Evolutionary conservation across 2,797 vertebrate genomes (phyloP).

Genomic region (Pogonophryne albipinna): DNA sequence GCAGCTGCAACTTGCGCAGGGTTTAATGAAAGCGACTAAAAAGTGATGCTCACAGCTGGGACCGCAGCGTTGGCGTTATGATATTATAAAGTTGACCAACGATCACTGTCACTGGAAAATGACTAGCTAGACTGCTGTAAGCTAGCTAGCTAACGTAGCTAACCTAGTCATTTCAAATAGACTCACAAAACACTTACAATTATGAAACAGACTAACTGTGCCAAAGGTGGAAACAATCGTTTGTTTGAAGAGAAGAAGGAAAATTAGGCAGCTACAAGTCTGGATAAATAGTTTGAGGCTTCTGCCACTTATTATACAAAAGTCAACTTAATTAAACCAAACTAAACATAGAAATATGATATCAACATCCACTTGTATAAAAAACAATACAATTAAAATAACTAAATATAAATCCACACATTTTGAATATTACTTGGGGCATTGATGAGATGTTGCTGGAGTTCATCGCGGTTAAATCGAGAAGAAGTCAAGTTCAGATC

Average conservation of each 20-base stretch:
- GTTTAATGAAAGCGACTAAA: no score
- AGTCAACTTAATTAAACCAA: neutral
- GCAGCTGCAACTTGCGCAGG: no score
- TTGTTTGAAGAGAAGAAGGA: neutral
- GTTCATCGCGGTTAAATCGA: neutral
- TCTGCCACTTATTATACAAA: neutral
- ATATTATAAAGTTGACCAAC: no score
- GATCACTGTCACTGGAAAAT: no score
- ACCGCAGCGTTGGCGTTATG: no score
- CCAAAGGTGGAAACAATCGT: neutral
- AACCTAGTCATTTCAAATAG: no score
- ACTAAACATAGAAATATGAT: neutral
- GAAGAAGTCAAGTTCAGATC: constrained; percentile 25
- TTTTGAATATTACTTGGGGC: neutral
- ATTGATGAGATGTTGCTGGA: neutral
- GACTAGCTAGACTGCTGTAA: no score
- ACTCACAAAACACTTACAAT: no score
- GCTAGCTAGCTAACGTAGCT: no score
- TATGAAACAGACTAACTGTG: neutral
- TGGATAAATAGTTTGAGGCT: neutral
- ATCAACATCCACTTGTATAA: neutral
- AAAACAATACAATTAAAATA: neutral
- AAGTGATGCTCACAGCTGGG: no score
- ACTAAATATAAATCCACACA: neutral
- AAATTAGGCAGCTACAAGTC: neutral